phyloP scores from a whole-genome alignment of 2,113 vertebrate species.

The Nesospiza acunhae region DNA sequence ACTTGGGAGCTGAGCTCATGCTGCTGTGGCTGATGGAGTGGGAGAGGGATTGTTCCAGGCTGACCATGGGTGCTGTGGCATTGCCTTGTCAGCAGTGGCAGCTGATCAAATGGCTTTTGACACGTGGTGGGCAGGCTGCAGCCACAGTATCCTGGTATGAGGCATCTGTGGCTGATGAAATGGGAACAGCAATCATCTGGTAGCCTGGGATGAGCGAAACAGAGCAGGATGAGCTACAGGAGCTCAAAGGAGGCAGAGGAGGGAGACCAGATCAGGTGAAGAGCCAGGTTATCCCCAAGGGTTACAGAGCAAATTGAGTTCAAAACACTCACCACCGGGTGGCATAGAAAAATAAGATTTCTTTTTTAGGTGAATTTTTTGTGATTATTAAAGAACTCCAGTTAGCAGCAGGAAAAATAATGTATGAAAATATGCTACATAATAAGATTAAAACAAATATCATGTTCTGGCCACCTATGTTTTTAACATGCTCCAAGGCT shows the following conservation, averaged over 20 bases:
- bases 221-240: not conserved
- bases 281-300: not conserved
- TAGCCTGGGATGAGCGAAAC: not conserved
- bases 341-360: not conserved
- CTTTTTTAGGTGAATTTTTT: not conserved
- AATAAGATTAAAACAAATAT: not conserved
- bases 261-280: not conserved
- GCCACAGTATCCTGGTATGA: rapidly evolving
- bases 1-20: rapidly evolving
- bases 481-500: not conserved
- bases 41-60: not conserved
- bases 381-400: not conserved
- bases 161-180: not conserved
- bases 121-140: not conserved
- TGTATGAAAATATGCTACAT: not conserved
- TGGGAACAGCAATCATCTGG: rapidly evolving
- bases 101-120: not conserved
- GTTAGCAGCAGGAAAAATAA: not conserved
- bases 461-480: not conserved
- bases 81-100: not conserved
- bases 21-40: not conserved
- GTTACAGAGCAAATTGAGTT: not conserved
- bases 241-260: not conserved
- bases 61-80: not conserved
- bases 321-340: rapidly evolving